Evolutionary conservation across 2,113 vertebrate genomes (phyloP).

Genomic region (Herpailurus yagouaroundi): DNA sequence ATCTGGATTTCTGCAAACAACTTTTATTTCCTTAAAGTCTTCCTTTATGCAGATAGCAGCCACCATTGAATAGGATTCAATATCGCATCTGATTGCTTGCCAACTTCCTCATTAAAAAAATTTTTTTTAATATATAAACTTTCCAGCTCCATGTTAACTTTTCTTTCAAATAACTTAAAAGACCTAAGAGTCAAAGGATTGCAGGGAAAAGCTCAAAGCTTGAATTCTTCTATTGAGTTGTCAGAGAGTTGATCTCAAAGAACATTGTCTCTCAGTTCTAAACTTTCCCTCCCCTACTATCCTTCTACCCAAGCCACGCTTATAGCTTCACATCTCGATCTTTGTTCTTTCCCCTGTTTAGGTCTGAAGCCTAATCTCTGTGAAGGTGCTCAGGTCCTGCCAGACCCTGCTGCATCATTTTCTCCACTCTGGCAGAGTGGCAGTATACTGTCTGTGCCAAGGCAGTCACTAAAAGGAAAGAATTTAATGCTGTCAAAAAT

Average conservation of each 20-base stretch:
- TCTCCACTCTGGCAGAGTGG: neutral
- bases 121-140: neutral
- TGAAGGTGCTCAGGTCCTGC: neutral
- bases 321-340: neutral
- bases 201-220: neutral
- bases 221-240: neutral
- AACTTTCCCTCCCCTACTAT: neutral
- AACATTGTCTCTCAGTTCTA: neutral
- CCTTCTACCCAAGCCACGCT: neutral
- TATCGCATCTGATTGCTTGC: neutral
- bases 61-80: neutral
- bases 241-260: neutral
- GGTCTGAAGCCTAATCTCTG: neutral
- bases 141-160: neutral
- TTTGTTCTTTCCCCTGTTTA: neutral
- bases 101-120: neutral
- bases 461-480: neutral
- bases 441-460: neutral
- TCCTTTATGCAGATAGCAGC: neutral
- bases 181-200: neutral
- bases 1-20: slow-evolving; percentile 26
- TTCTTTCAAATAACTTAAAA: neutral
- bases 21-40: slow-evolving; percentile 9
- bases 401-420: neutral
- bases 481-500: neutral